These are phyloP conservation scores for Clarias fuscus DNA, from an alignment of 2,797 vertebrate genomes.

Conservation along the genomic window DNA sequence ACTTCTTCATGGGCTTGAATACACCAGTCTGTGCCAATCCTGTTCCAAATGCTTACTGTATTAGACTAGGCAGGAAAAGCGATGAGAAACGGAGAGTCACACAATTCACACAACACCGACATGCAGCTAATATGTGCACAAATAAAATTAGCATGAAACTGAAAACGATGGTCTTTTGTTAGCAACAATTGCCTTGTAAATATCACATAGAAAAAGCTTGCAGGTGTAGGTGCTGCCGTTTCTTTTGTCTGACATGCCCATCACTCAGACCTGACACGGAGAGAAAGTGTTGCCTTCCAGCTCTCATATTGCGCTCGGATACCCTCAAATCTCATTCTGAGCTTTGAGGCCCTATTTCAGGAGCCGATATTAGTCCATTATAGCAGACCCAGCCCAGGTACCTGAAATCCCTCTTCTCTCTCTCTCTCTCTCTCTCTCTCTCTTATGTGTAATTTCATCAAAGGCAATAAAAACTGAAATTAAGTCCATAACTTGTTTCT, in stretches of 20 bases:
- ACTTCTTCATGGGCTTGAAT: constrained; percentile 29
- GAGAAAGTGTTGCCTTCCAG: not conserved
- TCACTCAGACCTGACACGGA: constrained; percentile 29
- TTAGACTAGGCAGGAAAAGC: constrained; percentile 17
- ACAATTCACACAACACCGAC: not conserved
- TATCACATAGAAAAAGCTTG: not conserved
- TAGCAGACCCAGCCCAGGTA: constrained; percentile 22
- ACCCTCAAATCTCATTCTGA: constrained; percentile 44
- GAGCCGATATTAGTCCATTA: constrained; percentile 37
- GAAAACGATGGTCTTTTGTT: constrained; percentile 1
- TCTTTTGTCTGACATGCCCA: constrained; percentile 22
- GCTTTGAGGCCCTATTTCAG: constrained; percentile 4
- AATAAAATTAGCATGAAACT: constrained; percentile 25
- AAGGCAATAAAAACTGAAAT: constrained; percentile 74
- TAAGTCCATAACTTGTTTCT: constrained; percentile 73
- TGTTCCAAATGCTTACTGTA: constrained; percentile 22
- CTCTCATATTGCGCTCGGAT: constrained; percentile 2
- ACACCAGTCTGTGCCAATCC: constrained; percentile 25
- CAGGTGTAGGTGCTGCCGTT: constrained; percentile 13
- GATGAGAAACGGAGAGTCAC: not conserved
- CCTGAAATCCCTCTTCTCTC: constrained; percentile 35
- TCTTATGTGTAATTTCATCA: constrained; percentile 46
- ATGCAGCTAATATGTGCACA: constrained; percentile 29
- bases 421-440: constrained; percentile 40
- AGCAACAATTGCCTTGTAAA: constrained; percentile 5